Base-by-base conservation (phyloP, 1,140 invertebrate species). In the Brachionus rotundiformis region DNA sequence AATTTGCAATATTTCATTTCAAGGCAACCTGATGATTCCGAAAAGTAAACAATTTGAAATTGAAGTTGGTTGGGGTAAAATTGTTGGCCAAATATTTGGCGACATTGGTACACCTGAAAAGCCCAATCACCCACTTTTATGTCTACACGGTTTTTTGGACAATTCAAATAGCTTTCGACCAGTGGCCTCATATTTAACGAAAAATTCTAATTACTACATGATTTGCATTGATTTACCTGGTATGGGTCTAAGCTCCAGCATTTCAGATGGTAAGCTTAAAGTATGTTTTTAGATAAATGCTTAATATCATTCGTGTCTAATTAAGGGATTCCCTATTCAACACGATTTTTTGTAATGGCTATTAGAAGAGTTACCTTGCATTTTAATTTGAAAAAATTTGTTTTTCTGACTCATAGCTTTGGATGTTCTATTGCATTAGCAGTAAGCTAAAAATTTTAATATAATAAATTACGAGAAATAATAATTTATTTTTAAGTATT, bases 351-450 rank as follows among this genome's bases (percentile, higher is more conserved):
- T 19, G 47, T 79, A 6, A 79, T 79, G 76, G 49, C 44, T 31
- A 49, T 79, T 11, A 79, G 76, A 63, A 25, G 76, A 16, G 76
- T 79, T 5, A 59, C 33, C 5, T 10, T 39, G 3, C 47, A 79
- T 59, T 79, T 79, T 25, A 79, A 79, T 36, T 36, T 79, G 29
- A 25, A 79, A 63, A 79, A 79, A 59, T 79, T 79, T 31, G 47
- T 79, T 25, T 79, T 79, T 63, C 41, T 79, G 16, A 79, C 76
- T 59, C 76, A 79, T 16, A 79, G 76, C 47, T 79, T 79, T 41
- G 76, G 76, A 23, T 79, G 76, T 8, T 59, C 47, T 3, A 54
- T 79, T 63, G 47, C 76, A 2, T 25, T 79, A 39, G 76, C 76
- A 29, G 76, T 79, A 59, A 79, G 29, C 13, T 44, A n/a, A 7